Evolutionary conservation across 2,113 vertebrate genomes (phyloP), one percentile per base, ranked within the genome.

Genomic region (Etia nguti): DNA sequence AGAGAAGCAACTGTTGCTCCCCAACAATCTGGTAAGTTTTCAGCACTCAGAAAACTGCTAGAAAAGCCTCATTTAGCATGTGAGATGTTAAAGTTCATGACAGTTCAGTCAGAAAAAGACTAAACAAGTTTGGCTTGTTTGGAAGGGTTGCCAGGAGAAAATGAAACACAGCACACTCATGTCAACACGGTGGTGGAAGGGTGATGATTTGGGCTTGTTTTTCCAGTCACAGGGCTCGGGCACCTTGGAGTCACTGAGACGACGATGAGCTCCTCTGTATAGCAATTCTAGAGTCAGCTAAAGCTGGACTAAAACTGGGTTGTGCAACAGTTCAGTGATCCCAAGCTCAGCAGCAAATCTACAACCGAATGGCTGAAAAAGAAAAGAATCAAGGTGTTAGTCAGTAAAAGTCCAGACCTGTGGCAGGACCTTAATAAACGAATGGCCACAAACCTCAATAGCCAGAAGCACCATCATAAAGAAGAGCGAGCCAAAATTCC

Each of bases 391-490:
- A 41, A 9, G 62, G 22, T 41, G 62, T 68, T 15, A 68, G 36
- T 0, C 36, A 24, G 36, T 41, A 38, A 41, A 68, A 22, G 62
- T 41, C 62, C 2, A 68, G 62, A 70, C 62, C 36, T 70, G 34
- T 65, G 34, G 60, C 20, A 65, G 60, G 34, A 65, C 34, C 10
- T 38, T 65, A 22, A 65, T 65, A 38, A n/a, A 38, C n/a, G 11
- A 38, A 38, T 38, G 60, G 34, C 0, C 2, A 38, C 60, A 65
- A 0, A 65, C 34, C 20, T 38, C 13, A 65, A 65, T 38, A 65
- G 60, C 6, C 34, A 65, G 6, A 65, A 65, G 60, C 20, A 38
- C 60, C 38, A 65, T 22, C 13, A 34, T 8, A 38, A 65, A 65
- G 60, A 65, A 0, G 0, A 38, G 20, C 6, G 3, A 38, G 20